A percentile compares a stretch with the other conserved stretches of the same genome.
phyloP scores from a whole-genome alignment of 2,113 vertebrate species.

The Nansenia antarctica region DNA sequence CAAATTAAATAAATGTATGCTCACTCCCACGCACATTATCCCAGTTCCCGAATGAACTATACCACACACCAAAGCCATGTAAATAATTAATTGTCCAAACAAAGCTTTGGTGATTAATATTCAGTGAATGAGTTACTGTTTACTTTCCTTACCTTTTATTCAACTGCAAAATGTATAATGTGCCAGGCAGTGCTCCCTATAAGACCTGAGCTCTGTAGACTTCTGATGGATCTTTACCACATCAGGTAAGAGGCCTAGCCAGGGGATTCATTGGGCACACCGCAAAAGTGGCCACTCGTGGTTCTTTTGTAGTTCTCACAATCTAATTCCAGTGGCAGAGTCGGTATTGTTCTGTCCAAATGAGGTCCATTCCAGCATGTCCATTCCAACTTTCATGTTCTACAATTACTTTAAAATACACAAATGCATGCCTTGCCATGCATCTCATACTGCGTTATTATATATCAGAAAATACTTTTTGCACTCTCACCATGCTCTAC shows the following conservation, averaged over 20 bases:
- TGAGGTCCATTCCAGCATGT: no score
- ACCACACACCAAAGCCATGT: slow-evolving; percentile 10
- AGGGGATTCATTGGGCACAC: no score
- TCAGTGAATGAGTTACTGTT: slow-evolving; percentile 38
- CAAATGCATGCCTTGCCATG: no score
- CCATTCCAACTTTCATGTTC: no score
- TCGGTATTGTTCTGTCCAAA: no score
- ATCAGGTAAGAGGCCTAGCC: background rate
- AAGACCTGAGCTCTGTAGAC: background rate
- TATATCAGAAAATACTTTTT: no score
- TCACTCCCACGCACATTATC: slow-evolving; percentile 13
- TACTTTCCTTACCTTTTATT: slow-evolving; percentile 31
- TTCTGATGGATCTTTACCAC: background rate
- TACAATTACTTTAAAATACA: no score
- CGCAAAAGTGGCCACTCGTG: no score
- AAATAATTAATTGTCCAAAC: slow-evolving; percentile 48
- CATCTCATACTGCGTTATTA: no score
- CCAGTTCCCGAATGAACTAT: slow-evolving; percentile 1
- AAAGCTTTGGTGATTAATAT: slow-evolving; percentile 44
- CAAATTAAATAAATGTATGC: background rate
- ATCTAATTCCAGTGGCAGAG: no score
- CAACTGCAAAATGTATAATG: slow-evolving; percentile 18
- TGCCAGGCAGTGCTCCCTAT: background rate
- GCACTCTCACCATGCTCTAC: no score
- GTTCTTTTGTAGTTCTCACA: no score